A percentile compares a stretch with the other conserved stretches of the same genome.
phyloP scores from a whole-genome alignment of 2,888 invertebrate species.

The Teleogryllus oceanicus region DNA sequence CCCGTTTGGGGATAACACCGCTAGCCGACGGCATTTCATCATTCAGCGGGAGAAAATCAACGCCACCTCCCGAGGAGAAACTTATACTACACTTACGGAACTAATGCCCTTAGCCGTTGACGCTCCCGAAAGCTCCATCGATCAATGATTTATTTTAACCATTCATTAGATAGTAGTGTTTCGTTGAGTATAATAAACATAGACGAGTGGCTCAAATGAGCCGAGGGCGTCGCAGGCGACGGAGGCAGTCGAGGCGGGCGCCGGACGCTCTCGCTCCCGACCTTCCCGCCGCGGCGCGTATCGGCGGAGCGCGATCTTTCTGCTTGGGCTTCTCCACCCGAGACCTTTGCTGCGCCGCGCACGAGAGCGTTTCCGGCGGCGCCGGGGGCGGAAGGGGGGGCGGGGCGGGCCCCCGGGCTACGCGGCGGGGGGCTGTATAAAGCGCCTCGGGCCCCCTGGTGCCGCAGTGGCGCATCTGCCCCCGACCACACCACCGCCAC shows the following conservation, averaged over 20 bases:
- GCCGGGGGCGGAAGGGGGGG: not conserved
- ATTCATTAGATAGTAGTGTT: too few relatives aligned
- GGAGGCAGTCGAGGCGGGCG: not conserved
- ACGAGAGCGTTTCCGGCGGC: conserved; percentile 21
- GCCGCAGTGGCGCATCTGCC: not conserved
- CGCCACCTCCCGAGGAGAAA: too few relatives aligned
- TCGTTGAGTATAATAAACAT: too few relatives aligned
- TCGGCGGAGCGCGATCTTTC: not conserved
- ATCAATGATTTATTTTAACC: too few relatives aligned
- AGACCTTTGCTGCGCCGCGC: conserved; percentile 6
- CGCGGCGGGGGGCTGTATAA: conserved; percentile 6
- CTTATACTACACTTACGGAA: too few relatives aligned
- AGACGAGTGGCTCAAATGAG: too few relatives aligned
- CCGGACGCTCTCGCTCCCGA: not conserved
- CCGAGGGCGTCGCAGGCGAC: not conserved
- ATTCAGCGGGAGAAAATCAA: too few relatives aligned
- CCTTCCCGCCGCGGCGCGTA: not conserved
- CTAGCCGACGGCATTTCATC: too few relatives aligned
- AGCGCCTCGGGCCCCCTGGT: not conserved
- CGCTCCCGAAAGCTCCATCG: too few relatives aligned
- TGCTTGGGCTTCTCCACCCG: not conserved
- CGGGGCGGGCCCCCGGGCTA: not conserved
- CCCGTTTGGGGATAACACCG: too few relatives aligned
- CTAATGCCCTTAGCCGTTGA: too few relatives aligned
- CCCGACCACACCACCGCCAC: not conserved